Conservation (phyloP, 1,140 invertebrate species). For the Temnothorax nylanderi region DNA sequence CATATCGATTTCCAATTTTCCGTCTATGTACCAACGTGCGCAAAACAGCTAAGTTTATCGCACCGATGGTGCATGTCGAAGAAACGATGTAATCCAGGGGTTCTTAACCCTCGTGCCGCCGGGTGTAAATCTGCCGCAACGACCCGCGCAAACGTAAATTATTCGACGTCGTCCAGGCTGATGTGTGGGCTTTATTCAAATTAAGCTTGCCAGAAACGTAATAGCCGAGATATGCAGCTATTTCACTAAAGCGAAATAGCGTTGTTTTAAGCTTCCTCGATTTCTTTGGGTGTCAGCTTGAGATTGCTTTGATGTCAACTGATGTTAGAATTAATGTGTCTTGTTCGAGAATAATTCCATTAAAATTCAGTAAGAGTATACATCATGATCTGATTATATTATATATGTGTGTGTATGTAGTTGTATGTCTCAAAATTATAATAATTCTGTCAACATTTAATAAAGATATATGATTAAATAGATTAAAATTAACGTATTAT, state of each 20-base stretch:
- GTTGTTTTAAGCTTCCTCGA: neutral
- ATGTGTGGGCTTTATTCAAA: conserved; percentile 20
- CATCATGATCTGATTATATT: neutral
- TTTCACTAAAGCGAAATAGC: neutral
- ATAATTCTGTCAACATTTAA: neutral
- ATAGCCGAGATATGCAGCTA: neutral
- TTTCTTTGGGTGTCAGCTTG: neutral
- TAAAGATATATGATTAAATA: neutral
- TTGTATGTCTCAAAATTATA: neutral
- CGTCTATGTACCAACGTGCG: conserved; percentile 48
- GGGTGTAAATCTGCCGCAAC: conserved; percentile 33
- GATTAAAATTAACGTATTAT: neutral
- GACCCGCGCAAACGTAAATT: conserved; percentile 36
- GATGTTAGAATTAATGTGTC: neutral
- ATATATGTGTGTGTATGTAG: neutral
- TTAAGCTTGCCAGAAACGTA: conserved; percentile 27
- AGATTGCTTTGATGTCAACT: neutral
- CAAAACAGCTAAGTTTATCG: conserved; percentile 63
- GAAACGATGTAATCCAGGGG: conserved; percentile 41
- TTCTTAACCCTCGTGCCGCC: conserved; percentile 35
- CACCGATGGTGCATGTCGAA: conserved; percentile 39
- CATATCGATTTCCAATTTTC: conserved; percentile 77
- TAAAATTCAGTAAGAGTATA: neutral
- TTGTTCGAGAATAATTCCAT: neutral
- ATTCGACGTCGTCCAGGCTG: neutral